Evolutionary conservation across 2,113 vertebrate genomes (phyloP).

Genomic region (Tinamus guttatus): DNA sequence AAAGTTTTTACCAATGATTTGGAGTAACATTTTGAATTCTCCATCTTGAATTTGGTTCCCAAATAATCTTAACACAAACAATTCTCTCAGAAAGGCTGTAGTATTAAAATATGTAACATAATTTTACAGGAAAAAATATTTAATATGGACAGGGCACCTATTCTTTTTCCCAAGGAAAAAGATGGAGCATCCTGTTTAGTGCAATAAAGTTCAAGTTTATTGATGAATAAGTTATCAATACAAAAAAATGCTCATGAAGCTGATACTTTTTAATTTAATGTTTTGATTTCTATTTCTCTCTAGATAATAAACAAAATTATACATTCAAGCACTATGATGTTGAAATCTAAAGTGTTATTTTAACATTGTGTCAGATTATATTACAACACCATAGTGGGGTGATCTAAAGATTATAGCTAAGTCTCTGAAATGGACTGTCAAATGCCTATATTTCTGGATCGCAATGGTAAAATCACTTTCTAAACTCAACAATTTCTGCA

Average conservation of each 20-base stretch:
- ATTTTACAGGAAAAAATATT: background rate
- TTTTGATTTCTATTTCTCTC: background rate
- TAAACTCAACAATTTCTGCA: background rate
- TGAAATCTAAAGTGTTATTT: background rate
- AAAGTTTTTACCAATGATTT: background rate
- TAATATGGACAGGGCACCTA: background rate
- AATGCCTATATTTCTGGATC: background rate
- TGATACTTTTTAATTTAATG: background rate
- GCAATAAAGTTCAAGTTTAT: background rate
- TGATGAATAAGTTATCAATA: background rate
- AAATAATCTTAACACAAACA: background rate
- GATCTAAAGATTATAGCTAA: background rate
- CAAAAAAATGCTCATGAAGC: background rate
- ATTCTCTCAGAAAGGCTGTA: background rate
- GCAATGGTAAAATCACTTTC: background rate
- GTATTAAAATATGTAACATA: background rate
- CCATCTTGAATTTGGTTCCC: background rate
- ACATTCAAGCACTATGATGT: background rate
- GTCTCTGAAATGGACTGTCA: background rate
- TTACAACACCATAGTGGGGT: background rate
- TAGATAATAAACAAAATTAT: background rate
- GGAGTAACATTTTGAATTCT: background rate
- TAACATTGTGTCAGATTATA: background rate
- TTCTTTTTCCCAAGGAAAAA: background rate
- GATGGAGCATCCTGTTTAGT: background rate